Conservation (phyloP, 2,113 vertebrate genomes). For the Nothoprocta perdicaria region DNA sequence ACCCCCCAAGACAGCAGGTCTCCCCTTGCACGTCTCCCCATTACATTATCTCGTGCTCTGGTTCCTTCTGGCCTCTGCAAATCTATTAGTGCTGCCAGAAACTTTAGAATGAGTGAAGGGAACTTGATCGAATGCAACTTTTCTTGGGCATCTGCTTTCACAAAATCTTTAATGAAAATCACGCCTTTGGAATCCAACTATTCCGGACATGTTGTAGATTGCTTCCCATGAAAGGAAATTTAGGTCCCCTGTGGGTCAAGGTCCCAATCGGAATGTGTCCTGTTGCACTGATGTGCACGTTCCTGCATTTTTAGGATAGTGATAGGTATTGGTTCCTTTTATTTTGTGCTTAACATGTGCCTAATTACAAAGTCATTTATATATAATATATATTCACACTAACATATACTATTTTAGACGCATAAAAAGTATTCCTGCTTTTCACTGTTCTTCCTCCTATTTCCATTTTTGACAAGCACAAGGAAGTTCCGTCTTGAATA, state of each 20-base stretch:
- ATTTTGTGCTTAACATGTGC: not conserved
- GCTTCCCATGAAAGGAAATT: not conserved
- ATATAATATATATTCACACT: too few relatives aligned
- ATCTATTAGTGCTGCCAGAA: too few relatives aligned
- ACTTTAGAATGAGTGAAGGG: rapidly evolving
- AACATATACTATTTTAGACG: too few relatives aligned
- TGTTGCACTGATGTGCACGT: not conserved
- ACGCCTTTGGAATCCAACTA: rapidly evolving
- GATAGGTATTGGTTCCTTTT: rapidly evolving
- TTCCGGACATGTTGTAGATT: not conserved
- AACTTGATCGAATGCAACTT: rapidly evolving
- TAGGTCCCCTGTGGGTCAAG: rapidly evolving
- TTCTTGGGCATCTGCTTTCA: not conserved
- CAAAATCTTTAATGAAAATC: not conserved
- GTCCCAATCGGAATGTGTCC: not conserved
- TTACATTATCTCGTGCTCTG: not conserved
- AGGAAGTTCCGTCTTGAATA: not conserved
- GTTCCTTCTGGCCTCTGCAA: not conserved
- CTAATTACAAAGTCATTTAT: not conserved
- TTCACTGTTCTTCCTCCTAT: not conserved
- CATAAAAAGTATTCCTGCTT: not conserved
- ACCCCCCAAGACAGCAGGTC: rapidly evolving
- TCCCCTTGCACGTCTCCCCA: not conserved
- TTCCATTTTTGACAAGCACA: not conserved
- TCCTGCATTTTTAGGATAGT: rapidly evolving